Percentiles rank a stretch among this genome's conserved stretches.
These are phyloP conservation scores for Saxidomus purpurata DNA, from an alignment of 1,140 invertebrate species.

Conservation along the genomic window DNA sequence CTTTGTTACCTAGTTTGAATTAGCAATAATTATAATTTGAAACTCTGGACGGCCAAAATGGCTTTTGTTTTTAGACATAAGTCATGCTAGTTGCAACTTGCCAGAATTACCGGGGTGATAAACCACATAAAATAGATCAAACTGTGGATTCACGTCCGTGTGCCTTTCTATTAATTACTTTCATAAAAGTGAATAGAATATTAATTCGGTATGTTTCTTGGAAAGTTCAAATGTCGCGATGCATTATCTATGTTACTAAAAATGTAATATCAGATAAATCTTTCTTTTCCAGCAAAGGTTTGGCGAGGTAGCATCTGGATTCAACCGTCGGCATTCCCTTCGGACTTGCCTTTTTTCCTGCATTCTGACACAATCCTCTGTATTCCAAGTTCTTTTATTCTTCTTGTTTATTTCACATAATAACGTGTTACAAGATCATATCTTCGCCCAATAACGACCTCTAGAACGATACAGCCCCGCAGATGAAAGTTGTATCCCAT, in stretches of 20 bases:
- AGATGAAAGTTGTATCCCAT: conserved; percentile 64
- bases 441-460: conserved; percentile 50
- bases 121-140: no score
- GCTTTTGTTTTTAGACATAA: no score
- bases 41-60: no score
- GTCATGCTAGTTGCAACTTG: no score
- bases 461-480: not conserved
- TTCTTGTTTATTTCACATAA: conserved; percentile 61
- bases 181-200: conserved; percentile 1
- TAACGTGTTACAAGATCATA: conserved; percentile 59
- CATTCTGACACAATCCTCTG: not conserved
- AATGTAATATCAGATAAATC: not conserved
- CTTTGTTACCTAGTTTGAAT: no score
- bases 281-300: not conserved
- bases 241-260: not conserved
- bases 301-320: not conserved
- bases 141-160: not conserved
- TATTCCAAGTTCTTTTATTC: not conserved
- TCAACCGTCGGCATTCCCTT: conserved; percentile 4
- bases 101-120: no score
- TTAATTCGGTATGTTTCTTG: not conserved
- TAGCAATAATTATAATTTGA: no score
- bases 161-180: not conserved
- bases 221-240: not conserved
- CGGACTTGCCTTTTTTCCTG: not conserved